Base-by-base conservation (phyloP, 2,888 invertebrate species). In the Hyles lineata region DNA sequence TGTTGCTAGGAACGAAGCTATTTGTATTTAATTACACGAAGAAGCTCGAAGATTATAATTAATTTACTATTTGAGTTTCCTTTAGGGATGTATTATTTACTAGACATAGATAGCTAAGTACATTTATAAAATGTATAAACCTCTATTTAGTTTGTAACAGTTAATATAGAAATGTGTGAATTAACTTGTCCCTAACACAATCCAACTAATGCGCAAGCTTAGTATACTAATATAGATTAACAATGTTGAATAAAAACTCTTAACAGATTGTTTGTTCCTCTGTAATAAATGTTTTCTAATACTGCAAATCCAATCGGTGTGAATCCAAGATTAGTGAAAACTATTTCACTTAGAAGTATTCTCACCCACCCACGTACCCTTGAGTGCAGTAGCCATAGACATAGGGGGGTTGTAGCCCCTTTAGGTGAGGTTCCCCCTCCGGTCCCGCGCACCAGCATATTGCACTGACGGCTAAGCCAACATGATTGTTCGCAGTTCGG, bases 401-500 rank as follows among this genome's bases (percentile, higher is more conserved):
- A 50, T 15, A 25, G 67, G 43, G 50, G 23, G 21, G 50, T 67
- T 23, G 67, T 67, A 25, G 23, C 43, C 43, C 67, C 23, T 50
- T 50, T 67, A 67, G 63, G 63, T 21, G 50, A 61, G 32, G 21
- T 32, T 60, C 29, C 50, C 43, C 84, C 70, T 83, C 86, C 84
- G 71, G 73, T 81, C 79, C 73, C 71, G 67, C 73, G 43, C 70
- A 29, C 62, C 55, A 70, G 77, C 77, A 71, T 67, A 75, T 72
- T 71, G 76, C 78, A 75, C 84, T 82, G 77, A 86, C 86, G 90
- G 85, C 92, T 90, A 91, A 92, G 91, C 89, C 80, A 79, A 76
- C 75, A 76, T 87, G 78, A 84, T 94, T 93, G 93, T 92, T 95
- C 96, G 81, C 96, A 98, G 98, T 98, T 90, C 97, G 98, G 83